phyloP scores from a whole-genome alignment of 2,888 invertebrate species.

The Acanthococcus lagerstroemiae region DNA sequence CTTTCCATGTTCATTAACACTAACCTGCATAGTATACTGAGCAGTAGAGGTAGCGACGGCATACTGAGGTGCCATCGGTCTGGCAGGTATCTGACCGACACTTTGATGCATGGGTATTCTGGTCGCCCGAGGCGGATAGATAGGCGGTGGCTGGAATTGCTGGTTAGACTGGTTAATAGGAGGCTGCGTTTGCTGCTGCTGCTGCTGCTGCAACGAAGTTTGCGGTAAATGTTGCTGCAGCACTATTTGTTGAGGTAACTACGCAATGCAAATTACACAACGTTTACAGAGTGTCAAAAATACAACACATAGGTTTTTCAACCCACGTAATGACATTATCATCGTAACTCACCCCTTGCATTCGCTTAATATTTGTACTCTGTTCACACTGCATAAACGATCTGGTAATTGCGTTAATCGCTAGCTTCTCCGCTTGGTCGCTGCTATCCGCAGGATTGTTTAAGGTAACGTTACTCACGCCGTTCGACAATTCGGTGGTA shows the following conservation, averaged over 20 bases:
- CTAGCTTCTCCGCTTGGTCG: constrained; percentile 64
- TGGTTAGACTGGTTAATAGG: constrained; percentile 37
- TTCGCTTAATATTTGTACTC: not conserved
- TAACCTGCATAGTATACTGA: not conserved
- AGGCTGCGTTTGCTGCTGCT: constrained; percentile 20
- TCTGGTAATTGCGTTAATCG: constrained; percentile 81
- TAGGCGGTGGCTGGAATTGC: constrained; percentile 44
- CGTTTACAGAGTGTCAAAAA: not conserved
- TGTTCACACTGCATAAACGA: constrained; percentile 79
- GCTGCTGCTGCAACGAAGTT: constrained; percentile 20
- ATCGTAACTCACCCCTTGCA: constrained; percentile 1
- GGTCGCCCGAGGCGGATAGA: constrained; percentile 43
- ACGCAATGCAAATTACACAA: not conserved
- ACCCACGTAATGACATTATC: not conserved
- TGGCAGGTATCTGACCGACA: constrained; percentile 16
- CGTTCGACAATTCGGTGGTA: constrained; percentile 2
- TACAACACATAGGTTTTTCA: not conserved
- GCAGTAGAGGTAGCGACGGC: constrained; percentile 32
- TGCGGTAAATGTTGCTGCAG: constrained; percentile 4
- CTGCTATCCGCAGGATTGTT: constrained; percentile 34
- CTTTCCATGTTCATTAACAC: no score
- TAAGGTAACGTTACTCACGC: constrained; percentile 18
- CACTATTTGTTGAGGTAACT: constrained; percentile 5
- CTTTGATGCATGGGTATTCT: constrained; percentile 37
- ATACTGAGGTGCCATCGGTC: constrained; percentile 37